phyloP scores from a whole-genome alignment of 2,797 vertebrate genomes.

The Tolypeutes matacus region DNA sequence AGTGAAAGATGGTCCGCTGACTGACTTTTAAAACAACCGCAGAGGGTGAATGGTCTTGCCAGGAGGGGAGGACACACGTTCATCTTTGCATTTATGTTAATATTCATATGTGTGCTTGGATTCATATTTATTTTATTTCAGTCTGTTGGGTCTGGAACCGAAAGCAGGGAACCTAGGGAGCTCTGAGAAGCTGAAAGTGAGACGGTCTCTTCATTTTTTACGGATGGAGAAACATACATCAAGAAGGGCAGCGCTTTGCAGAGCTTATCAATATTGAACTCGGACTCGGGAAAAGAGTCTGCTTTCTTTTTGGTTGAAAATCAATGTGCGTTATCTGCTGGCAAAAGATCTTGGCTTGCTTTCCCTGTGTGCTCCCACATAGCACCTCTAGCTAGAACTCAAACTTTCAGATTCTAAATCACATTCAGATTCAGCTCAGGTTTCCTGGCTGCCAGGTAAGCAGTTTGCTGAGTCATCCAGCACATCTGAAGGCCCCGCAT shows the following conservation, averaged over 20 bases:
- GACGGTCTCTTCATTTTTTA: slow-evolving; percentile 50
- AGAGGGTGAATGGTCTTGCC: neutral
- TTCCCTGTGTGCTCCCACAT: neutral
- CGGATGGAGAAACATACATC: slow-evolving; percentile 29
- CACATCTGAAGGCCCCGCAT: neutral
- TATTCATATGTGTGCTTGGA: neutral
- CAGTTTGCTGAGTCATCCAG: neutral
- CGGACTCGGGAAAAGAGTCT: slow-evolving; percentile 36
- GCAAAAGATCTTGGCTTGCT: neutral
- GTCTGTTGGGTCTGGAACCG: neutral
- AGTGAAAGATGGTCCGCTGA: neutral
- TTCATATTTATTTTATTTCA: neutral
- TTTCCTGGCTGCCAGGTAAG: neutral
- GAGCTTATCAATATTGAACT: slow-evolving; percentile 65
- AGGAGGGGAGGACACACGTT: neutral
- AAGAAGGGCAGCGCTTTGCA: neutral
- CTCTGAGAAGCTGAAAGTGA: neutral
- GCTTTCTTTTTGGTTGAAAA: slow-evolving; percentile 60
- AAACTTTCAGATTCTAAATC: neutral
- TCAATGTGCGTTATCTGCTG: slow-evolving; percentile 13
- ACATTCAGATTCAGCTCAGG: neutral
- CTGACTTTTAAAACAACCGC: neutral
- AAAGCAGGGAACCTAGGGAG: slow-evolving; percentile 22
- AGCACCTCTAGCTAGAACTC: neutral
- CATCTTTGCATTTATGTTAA: neutral